phyloP scores from a whole-genome alignment of 1,140 invertebrate species.

The Pseudomyrmex dendroicus region DNA sequence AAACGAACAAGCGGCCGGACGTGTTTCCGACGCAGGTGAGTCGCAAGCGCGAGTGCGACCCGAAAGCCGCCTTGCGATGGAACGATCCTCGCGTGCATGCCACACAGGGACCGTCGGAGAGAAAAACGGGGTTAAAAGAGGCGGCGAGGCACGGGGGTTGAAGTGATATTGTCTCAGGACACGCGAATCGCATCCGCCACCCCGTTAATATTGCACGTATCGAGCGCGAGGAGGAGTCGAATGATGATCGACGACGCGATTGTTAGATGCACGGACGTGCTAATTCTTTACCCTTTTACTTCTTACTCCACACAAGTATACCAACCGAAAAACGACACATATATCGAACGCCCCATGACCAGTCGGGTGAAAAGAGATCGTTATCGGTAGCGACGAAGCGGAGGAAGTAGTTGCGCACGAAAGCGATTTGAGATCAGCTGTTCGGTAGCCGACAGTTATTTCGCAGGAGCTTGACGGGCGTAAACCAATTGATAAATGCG shows the following conservation, averaged over 20 bases:
- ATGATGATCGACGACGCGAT: slow-evolving; percentile 31
- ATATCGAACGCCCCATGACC: slow-evolving; percentile 26
- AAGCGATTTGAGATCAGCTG: slow-evolving; percentile 47
- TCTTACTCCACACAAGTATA: not conserved
- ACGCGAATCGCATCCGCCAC: slow-evolving; percentile 35
- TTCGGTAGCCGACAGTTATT: slow-evolving; percentile 26
- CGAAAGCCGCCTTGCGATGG: not conserved
- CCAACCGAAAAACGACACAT: not conserved
- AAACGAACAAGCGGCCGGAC: not conserved
- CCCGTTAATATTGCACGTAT: slow-evolving; percentile 1
- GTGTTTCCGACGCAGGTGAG: slow-evolving; percentile 64
- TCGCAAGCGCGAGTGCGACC: slow-evolving; percentile 29
- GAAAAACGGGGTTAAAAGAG: slow-evolving; percentile 38
- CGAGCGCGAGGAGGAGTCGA: not conserved
- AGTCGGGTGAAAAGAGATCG: slow-evolving; percentile 13
- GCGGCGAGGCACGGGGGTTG: not conserved
- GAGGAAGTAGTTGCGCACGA: slow-evolving; percentile 15
- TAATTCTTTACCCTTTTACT: not conserved
- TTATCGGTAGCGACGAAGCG: slow-evolving; percentile 25
- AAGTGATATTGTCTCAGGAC: slow-evolving; percentile 40
- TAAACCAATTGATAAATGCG: slow-evolving; percentile 5
- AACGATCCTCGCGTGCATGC: slow-evolving; percentile 25
- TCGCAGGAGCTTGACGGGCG: not conserved
- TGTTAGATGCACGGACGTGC: slow-evolving; percentile 23
- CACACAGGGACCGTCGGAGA: not conserved